Percentiles rank a stretch among this genome's conserved stretches.
phyloP scores from a whole-genome alignment of 2,113 vertebrate species.

The Oxygymnocypris stewartii region DNA sequence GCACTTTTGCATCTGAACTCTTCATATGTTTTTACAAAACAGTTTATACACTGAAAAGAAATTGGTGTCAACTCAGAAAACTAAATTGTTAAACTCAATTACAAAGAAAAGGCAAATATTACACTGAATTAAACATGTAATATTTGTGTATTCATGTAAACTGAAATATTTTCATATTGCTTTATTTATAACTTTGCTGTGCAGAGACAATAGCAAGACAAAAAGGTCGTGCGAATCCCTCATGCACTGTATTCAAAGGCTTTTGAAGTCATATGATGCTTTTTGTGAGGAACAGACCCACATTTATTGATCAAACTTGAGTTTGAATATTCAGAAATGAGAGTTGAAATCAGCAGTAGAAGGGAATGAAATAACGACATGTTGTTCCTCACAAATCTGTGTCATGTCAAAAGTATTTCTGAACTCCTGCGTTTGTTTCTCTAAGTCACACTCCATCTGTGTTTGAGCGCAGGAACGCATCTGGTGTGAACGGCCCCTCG shows the following conservation, averaged over 20 bases:
- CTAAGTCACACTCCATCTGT: not conserved
- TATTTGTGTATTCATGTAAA: too few species aligned
- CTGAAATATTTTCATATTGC: not conserved
- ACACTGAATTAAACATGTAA: not conserved
- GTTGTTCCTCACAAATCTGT: not conserved
- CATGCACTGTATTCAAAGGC: not conserved
- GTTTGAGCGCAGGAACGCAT: not conserved
- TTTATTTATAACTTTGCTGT: too few species aligned
- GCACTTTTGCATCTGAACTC: too few species aligned
- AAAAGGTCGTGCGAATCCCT: too few species aligned
- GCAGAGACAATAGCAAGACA: too few species aligned
- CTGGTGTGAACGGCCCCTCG: slow-evolving; percentile 61
- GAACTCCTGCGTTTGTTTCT: not conserved
- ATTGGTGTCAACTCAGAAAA: not conserved
- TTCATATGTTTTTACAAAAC: too few species aligned
- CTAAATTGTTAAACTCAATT: too few species aligned
- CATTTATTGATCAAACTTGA: not conserved
- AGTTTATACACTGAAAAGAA: not conserved
- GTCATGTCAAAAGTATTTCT: not conserved
- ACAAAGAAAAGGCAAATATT: not conserved
- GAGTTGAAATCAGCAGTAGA: not conserved
- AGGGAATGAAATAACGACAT: not conserved
- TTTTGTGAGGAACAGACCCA: not conserved
- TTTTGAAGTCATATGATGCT: not conserved
- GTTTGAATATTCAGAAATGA: not conserved